These are phyloP conservation scores for Rhincodon typus DNA, from an alignment of 2,797 vertebrate genomes.

Conservation along the genomic window DNA sequence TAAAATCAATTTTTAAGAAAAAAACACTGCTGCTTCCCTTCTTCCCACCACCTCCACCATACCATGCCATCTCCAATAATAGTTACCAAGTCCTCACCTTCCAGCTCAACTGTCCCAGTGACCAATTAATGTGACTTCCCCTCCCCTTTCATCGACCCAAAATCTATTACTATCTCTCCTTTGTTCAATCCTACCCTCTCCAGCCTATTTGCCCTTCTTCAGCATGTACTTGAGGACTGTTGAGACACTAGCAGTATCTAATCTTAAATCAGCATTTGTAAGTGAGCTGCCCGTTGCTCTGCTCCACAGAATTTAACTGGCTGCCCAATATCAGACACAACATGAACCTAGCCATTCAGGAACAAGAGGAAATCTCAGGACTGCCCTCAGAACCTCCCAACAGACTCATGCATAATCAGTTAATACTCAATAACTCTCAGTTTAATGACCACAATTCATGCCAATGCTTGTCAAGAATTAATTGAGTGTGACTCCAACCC, in stretches of 20 bases:
- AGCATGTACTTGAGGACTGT: too few species aligned
- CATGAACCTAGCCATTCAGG: background rate
- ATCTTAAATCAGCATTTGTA: background rate
- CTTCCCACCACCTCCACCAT: too few species aligned
- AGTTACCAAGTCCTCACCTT: too few species aligned
- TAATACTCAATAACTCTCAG: background rate
- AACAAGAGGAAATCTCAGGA: background rate
- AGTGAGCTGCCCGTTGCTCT: background rate
- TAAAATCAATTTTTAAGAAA: too few species aligned
- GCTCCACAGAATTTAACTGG: background rate
- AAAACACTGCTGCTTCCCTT: too few species aligned
- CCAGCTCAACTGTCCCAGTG: background rate
- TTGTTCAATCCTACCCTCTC: background rate
- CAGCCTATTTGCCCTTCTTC: background rate
- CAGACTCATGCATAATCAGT: background rate
- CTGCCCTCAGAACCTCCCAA: background rate
- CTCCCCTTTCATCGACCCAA: too few species aligned
- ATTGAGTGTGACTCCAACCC: background rate
- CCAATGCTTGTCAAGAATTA: background rate
- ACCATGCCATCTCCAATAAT: too few species aligned
- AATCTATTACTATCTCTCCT: background rate
- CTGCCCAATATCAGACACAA: background rate
- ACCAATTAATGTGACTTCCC: too few species aligned
- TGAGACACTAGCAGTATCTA: background rate
- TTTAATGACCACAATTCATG: background rate